Evolutionary conservation across 2,888 invertebrate species (phyloP).

Genomic region (Yponomeuta sedellus): DNA sequence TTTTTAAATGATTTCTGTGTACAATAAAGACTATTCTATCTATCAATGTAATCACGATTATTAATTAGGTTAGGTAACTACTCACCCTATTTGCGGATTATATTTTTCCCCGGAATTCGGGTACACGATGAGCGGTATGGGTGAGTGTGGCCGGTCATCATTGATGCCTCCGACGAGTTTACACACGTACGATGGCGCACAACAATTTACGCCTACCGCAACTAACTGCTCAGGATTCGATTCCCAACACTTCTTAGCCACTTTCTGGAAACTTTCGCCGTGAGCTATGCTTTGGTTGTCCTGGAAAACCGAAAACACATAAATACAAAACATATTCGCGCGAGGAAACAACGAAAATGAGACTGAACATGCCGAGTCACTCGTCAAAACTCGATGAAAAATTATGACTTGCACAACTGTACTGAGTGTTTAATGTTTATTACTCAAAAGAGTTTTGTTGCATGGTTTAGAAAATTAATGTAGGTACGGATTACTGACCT

Average conservation of each 20-base stretch:
- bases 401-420: conserved; percentile 22
- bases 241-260: conserved; percentile 83
- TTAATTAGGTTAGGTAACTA: not conserved
- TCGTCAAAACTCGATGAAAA: conserved; percentile 23
- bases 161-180: conserved; percentile 65
- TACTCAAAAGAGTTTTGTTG: not conserved
- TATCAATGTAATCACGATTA: not conserved
- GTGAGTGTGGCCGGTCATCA: conserved; percentile 62
- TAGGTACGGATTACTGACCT: conserved; percentile 71
- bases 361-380: conserved; percentile 9
- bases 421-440: too few relatives aligned
- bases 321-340: conserved; percentile 1
- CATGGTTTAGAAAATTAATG: conserved; percentile 8
- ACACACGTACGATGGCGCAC: conserved; percentile 69
- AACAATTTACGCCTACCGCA: conserved; percentile 94
- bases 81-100: conserved; percentile 81
- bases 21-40: too few relatives aligned
- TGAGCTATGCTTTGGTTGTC: conserved; percentile 80
- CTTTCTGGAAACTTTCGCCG: conserved; percentile 87
- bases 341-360: not conserved
- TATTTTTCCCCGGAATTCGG: conserved; percentile 95
- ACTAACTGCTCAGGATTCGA: conserved; percentile 82
- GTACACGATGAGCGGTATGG: conserved; percentile 89
- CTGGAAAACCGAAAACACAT: conserved; percentile 34
- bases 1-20: too few relatives aligned